A percentile compares a stretch with the other conserved stretches of the same genome.
phyloP scores from a whole-genome alignment of 2,113 vertebrate genomes.

The Haemorhous mexicanus region DNA sequence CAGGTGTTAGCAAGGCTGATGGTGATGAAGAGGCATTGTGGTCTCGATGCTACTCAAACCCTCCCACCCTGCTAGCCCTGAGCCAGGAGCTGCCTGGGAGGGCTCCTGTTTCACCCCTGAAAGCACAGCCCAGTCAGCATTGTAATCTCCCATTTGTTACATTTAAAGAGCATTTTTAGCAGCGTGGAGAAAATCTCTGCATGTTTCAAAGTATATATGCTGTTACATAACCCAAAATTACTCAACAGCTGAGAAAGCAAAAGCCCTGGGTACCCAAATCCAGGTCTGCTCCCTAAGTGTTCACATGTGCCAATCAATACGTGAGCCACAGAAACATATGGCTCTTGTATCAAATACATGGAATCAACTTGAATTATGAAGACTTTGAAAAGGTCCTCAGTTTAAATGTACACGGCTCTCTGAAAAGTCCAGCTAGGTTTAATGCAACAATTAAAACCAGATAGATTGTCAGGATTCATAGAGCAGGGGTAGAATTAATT shows the following conservation, averaged over 20 bases:
- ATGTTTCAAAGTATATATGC: neutral
- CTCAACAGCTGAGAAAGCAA: slow-evolving; percentile 7
- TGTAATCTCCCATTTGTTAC: neutral
- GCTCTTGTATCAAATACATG: slow-evolving; percentile 25
- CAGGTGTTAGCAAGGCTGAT: neutral
- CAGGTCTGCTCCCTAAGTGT: neutral
- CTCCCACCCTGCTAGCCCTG: neutral
- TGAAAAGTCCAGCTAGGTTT: slow-evolving; percentile 50
- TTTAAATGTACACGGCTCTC: slow-evolving; percentile 32
- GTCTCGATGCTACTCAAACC: neutral
- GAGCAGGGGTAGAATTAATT: slow-evolving; percentile 23
- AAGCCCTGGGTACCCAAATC: neutral
- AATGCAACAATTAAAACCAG: slow-evolving; percentile 57
- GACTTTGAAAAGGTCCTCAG: slow-evolving; percentile 43
- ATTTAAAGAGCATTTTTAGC: neutral
- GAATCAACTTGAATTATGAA: slow-evolving; percentile 62
- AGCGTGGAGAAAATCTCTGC: neutral
- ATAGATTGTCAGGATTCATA: slow-evolving; percentile 48
- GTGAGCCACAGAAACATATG: slow-evolving; percentile 40
- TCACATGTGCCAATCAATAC: slow-evolving; percentile 38
- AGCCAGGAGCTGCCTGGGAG: accelerated
- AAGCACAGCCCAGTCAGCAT: neutral
- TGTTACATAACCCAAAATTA: neutral
- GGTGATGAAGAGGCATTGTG: neutral
- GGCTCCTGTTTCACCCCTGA: neutral